These are phyloP conservation scores for Trichomalopsis sarcophagae DNA, from an alignment of 1,140 invertebrate species.

Conservation along the genomic window DNA sequence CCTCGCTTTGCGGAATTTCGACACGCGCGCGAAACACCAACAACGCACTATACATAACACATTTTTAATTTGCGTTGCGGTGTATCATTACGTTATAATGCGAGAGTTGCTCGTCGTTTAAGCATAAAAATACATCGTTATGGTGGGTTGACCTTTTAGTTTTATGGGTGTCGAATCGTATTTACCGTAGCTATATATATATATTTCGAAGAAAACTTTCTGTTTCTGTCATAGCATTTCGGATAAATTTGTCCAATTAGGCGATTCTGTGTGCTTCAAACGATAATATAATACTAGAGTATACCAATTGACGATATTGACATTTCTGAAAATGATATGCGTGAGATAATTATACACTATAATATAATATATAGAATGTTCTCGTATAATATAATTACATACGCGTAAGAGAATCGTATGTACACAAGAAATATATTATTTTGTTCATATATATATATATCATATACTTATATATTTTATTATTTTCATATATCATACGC, in stretches of 20 bases:
- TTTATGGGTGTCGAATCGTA: no score
- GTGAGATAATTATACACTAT: slow-evolving; percentile 4
- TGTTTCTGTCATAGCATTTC: neutral
- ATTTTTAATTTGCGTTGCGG: neutral
- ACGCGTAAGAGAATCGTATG: slow-evolving; percentile 41
- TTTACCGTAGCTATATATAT: no score
- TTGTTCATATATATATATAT: slow-evolving; percentile 61
- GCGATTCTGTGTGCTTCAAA: neutral
- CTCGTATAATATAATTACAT: slow-evolving; percentile 47
- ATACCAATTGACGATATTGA: slow-evolving; percentile 51
- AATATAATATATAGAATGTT: slow-evolving; percentile 9
- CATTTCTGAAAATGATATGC: slow-evolving; percentile 54
- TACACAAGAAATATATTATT: slow-evolving; percentile 50
- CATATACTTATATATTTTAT: slow-evolving; percentile 62
- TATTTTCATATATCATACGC: slow-evolving; percentile 64
- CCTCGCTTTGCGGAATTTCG: neutral
- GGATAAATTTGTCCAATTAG: no score
- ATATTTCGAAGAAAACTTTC: no score
- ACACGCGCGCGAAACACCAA: neutral
- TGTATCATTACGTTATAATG: neutral
- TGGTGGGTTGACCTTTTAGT: slow-evolving; percentile 27
- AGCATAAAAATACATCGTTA: slow-evolving; percentile 64
- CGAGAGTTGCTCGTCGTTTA: slow-evolving; percentile 41
- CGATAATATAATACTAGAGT: slow-evolving; percentile 1
- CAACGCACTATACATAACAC: neutral